Conservation (phyloP, 1,140 invertebrate genomes). For the Piezodorus guildinii region DNA sequence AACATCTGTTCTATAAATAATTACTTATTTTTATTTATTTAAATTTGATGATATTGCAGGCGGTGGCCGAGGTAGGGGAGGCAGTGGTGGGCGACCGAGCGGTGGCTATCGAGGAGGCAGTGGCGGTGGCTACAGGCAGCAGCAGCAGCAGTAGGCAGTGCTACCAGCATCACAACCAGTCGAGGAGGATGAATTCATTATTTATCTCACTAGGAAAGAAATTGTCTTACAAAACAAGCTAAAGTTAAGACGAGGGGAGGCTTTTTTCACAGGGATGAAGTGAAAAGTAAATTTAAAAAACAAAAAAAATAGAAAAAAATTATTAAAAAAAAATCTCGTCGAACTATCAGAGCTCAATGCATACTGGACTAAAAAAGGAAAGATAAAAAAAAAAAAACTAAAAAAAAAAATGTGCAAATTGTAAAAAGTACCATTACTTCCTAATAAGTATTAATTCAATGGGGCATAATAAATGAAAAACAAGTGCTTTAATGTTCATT, state of each 20-base stretch:
- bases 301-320: conserved; percentile 11
- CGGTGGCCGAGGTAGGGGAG: conserved; percentile 7
- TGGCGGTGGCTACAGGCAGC: conserved; percentile 18
- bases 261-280: conserved; percentile 22
- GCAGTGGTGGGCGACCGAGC: not conserved
- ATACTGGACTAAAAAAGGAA: not conserved
- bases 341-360: not conserved
- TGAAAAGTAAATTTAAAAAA: conserved; percentile 12
- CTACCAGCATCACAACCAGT: too few relatives aligned
- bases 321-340: not conserved
- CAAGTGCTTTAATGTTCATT: not conserved
- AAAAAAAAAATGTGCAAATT: not conserved
- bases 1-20: too few relatives aligned
- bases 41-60: too few relatives aligned
- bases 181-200: too few relatives aligned
- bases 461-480: not conserved
- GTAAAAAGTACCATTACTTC: not conserved
- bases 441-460: not conserved
- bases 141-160: not conserved
- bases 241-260: conserved; percentile 10
- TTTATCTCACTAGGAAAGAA: too few relatives aligned
- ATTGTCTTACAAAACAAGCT: not conserved
- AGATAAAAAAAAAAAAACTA: conserved; percentile 5
- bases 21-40: too few relatives aligned
- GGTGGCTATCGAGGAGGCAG: not conserved